A percentile compares a stretch with the other conserved stretches of the same genome.
Conservation (phyloP, 1,140 invertebrate species). For the Oryctes rhinoceros region DNA sequence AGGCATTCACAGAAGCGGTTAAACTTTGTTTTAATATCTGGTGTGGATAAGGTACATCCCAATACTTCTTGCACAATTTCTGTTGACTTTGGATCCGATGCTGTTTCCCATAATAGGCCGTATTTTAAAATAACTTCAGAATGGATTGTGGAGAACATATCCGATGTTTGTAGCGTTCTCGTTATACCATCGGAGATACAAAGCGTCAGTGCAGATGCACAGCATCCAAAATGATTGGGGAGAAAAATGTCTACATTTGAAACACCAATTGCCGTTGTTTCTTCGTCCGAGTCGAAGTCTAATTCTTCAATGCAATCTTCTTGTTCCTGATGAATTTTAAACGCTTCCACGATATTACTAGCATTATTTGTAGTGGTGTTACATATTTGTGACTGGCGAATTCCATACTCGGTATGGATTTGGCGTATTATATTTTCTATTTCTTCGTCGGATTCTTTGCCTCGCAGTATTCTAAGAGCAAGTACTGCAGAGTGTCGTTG, state of each 20-base stretch:
- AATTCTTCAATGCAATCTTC: background rate
- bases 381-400: constrained; percentile 50
- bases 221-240: background rate
- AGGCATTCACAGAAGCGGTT: background rate
- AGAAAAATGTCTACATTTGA: background rate
- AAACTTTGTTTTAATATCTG: background rate
- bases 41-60: background rate
- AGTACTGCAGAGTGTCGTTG: too few species aligned
- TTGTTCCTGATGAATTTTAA: background rate
- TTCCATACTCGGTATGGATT: too few species aligned
- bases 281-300: too few species aligned
- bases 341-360: background rate
- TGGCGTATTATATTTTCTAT: too few species aligned
- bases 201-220: background rate
- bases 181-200: background rate
- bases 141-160: background rate
- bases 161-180: background rate
- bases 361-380: background rate
- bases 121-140: background rate
- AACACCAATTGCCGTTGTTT: background rate
- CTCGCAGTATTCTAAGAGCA: too few species aligned
- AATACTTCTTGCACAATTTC: background rate
- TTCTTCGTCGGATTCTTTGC: too few species aligned
- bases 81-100: background rate
- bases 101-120: background rate